A percentile compares a stretch with the other conserved stretches of the same genome.
phyloP scores from a whole-genome alignment of 1,140 invertebrate species.

The Papilio glaucus region DNA sequence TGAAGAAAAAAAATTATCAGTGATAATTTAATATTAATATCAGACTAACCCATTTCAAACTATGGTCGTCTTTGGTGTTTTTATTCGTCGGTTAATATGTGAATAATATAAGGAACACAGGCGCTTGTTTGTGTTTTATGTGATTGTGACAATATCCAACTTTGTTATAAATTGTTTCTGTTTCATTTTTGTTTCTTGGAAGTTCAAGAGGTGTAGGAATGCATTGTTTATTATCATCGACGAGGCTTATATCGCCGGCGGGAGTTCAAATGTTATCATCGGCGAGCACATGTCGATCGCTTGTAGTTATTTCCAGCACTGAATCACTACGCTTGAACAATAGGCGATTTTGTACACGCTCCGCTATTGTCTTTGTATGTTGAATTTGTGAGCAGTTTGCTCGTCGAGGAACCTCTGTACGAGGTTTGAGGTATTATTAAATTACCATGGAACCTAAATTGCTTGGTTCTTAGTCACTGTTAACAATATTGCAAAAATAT shows the following conservation, averaged over 20 bases:
- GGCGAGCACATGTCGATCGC: background rate
- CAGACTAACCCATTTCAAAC: too few species aligned
- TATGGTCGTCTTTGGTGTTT: background rate
- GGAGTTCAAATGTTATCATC: constrained; percentile 22
- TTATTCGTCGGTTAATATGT: background rate
- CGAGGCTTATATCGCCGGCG: background rate
- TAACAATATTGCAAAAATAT: too few species aligned
- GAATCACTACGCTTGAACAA: constrained; percentile 48
- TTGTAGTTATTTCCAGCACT: constrained; percentile 40
- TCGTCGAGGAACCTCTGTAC: background rate
- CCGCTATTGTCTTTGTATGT: constrained; percentile 47
- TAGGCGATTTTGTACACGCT: constrained; percentile 44
- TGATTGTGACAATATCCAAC: background rate
- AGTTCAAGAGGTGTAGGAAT: background rate
- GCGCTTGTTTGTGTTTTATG: background rate
- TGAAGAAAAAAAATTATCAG: too few species aligned
- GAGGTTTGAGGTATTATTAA: background rate
- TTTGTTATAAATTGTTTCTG: background rate
- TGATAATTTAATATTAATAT: too few species aligned
- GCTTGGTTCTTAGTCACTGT: too few species aligned
- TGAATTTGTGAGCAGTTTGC: constrained; percentile 17
- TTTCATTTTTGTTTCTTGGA: background rate
- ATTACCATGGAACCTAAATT: too few species aligned
- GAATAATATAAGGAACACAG: background rate
- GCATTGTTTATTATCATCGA: background rate